phyloP scores from a whole-genome alignment of 2,888 invertebrate species.

The Lithophane leautieri region DNA sequence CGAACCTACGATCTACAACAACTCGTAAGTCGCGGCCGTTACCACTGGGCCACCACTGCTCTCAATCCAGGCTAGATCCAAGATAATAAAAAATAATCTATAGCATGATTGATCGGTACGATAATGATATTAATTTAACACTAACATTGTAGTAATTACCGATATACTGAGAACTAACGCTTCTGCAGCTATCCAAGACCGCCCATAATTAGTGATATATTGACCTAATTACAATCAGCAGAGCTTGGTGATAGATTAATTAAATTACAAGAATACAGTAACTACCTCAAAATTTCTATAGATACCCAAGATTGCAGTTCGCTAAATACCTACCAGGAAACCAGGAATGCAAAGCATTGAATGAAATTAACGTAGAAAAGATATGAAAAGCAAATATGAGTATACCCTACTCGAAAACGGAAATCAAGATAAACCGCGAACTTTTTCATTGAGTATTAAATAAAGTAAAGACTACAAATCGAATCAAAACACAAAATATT shows the following conservation, averaged over 20 bases:
- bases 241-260: constrained; percentile 23
- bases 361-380: not conserved
- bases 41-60: too few relatives aligned
- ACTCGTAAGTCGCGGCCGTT: too few relatives aligned
- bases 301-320: not conserved
- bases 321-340: not conserved
- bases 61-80: not conserved
- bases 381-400: not conserved
- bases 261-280: constrained; percentile 15
- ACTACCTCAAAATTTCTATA: not conserved
- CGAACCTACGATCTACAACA: too few relatives aligned
- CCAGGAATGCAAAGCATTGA: not conserved
- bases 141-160: not conserved
- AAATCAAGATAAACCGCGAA: not conserved
- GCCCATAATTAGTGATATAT: constrained; percentile 7
- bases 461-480: too few relatives aligned
- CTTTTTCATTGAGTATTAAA: too few relatives aligned
- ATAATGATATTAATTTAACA: not conserved
- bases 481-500: too few relatives aligned
- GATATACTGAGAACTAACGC: not conserved
- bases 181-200: not conserved
- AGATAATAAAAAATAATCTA: not conserved
- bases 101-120: not conserved
- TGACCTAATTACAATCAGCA: constrained; percentile 26
- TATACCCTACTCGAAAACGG: not conserved